A percentile compares a stretch with the other conserved stretches of the same genome.
These are phyloP conservation scores for Sceliomorpha sp. DNA, from an alignment of 2,888 invertebrate species.

Conservation along the genomic window DNA sequence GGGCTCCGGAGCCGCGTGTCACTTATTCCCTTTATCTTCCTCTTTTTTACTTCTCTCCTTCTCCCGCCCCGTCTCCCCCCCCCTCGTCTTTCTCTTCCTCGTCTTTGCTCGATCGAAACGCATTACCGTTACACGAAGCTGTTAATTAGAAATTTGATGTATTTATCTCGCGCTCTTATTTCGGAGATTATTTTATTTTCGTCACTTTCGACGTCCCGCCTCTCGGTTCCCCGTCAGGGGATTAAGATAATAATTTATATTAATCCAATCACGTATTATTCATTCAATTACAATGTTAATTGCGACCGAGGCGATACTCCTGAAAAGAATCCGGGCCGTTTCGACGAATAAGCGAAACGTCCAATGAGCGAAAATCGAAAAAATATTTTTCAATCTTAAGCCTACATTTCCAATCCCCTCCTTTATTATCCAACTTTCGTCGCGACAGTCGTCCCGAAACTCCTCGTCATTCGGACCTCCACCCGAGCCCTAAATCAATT, in stretches of 20 bases:
- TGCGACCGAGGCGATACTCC: too few relatives aligned
- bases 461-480: too few relatives aligned
- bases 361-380: too few relatives aligned
- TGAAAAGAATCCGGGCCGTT: too few relatives aligned
- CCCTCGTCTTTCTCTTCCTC: too few relatives aligned
- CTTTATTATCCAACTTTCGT: too few relatives aligned
- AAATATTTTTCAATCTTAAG: too few relatives aligned
- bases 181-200: conserved; percentile 5
- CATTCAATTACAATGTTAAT: too few relatives aligned
- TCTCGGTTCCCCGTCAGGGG: neutral
- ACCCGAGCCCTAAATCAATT: too few relatives aligned
- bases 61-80: neutral
- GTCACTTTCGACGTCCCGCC: neutral
- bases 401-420: too few relatives aligned
- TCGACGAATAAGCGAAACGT: too few relatives aligned
- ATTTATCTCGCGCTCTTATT: neutral
- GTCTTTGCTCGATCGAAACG: conserved; percentile 39
- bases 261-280: neutral
- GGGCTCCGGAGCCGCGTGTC: conserved; percentile 21
- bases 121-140: conserved; percentile 19
- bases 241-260: neutral
- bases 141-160: conserved; percentile 39
- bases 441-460: too few relatives aligned
- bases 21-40: neutral
- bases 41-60: conserved; percentile 19